These are phyloP conservation scores for Nemoura dubitans DNA, from an alignment of 2,888 invertebrate species.

Conservation along the genomic window DNA sequence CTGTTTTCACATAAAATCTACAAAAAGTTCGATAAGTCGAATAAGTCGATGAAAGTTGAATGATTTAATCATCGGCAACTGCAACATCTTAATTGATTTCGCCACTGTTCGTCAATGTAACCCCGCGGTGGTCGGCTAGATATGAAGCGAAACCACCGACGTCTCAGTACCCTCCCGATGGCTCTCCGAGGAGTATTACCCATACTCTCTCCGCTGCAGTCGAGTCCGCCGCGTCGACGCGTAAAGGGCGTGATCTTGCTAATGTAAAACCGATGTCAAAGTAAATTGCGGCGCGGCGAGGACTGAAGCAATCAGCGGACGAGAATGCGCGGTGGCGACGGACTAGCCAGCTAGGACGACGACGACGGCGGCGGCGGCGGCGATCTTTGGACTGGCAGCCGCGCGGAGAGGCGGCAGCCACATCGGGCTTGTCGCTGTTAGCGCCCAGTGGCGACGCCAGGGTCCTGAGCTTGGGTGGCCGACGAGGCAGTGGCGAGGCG, in stretches of 20 bases:
- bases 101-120: too few relatives aligned
- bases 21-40: too few relatives aligned
- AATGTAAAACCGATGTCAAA: constrained; percentile 49
- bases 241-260: constrained; percentile 32
- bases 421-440: background rate
- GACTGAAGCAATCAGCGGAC: background rate
- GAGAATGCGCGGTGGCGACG: background rate
- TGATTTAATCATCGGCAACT: too few relatives aligned
- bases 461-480: background rate
- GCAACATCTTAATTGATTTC: too few relatives aligned
- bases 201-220: background rate
- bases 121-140: too few relatives aligned
- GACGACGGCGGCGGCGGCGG: background rate
- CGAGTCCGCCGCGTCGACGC: background rate
- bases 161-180: too few relatives aligned
- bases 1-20: too few relatives aligned
- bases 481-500: background rate
- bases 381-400: background rate
- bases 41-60: too few relatives aligned
- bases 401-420: background rate
- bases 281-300: constrained; percentile 26
- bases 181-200: too few relatives aligned
- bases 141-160: too few relatives aligned
- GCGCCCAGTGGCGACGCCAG: background rate
- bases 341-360: background rate